Percentiles rank a stretch among this genome's conserved stretches.
Evolutionary conservation across 2,888 invertebrate genomes (phyloP).

Genomic region (Drosophila kambysellisi): DNA sequence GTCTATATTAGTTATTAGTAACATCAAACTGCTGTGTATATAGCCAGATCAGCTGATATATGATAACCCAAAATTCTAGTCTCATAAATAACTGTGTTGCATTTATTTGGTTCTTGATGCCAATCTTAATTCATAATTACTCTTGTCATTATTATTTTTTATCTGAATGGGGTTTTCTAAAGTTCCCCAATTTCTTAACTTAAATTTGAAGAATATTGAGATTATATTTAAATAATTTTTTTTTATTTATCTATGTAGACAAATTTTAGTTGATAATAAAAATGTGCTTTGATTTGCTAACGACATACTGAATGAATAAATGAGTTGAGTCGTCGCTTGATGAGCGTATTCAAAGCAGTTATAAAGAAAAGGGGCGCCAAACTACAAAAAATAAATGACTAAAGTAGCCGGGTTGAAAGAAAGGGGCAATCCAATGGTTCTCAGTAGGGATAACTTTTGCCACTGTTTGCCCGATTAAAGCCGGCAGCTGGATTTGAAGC

Average conservation of each 20-base stretch:
- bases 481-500: background rate
- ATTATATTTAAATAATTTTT: too few relatives aligned
- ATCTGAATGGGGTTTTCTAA: background rate
- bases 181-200: too few relatives aligned
- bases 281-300: background rate
- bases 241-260: too few relatives aligned
- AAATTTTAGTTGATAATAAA: too few relatives aligned
- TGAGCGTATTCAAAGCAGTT: slow-evolving; percentile 29
- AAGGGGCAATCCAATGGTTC: background rate
- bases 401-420: slow-evolving; percentile 16
- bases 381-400: slow-evolving; percentile 15
- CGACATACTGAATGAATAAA: background rate
- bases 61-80: too few relatives aligned
- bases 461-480: slow-evolving; percentile 26
- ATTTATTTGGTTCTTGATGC: too few relatives aligned
- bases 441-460: slow-evolving; percentile 12
- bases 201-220: too few relatives aligned
- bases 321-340: background rate
- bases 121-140: background rate
- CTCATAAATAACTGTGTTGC: too few relatives aligned
- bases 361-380: slow-evolving; percentile 10
- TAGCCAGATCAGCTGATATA: too few relatives aligned
- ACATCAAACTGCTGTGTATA: too few relatives aligned
- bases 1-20: too few relatives aligned
- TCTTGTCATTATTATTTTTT: background rate